Base-by-base conservation (phyloP, 1,140 invertebrate genomes). In the Drosophila carrolli region DNA sequence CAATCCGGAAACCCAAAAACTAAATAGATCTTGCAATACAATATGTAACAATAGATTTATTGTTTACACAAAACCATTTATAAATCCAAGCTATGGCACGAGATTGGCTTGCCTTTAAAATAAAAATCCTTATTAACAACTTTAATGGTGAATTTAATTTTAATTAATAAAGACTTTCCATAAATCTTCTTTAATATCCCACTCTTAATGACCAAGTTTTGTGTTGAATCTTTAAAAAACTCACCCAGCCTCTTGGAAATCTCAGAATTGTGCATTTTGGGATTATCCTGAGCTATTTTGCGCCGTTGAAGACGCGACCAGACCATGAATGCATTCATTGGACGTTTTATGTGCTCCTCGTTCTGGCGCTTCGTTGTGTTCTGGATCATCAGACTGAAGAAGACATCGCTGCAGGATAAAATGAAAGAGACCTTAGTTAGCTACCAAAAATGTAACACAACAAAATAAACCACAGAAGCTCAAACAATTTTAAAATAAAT, bases 221-320 rank as follows among this genome's bases (percentile, higher is more conserved):
- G 6, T 8, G 29, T 16, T 5, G 6, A 0, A 37, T 53, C 5
- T 29, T 7, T 2, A 2, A 14, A 6, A 6, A n/a, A 59, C 95
- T 95, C 74, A 97, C 96, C 98, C 41, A 99, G 94, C 92, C 98
- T 93, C 93, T 99, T 99, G 19, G 97, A 98, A 70, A 99, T 99
- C 93, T 99, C 98, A 0, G 97, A 98, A 92, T 99, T 99, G 93
- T 99, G 98, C 98, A 99, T 99, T 93, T 99, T 99, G 1, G 98
- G 98, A 93, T 99, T 99, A 82, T 99, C 98, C 92, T 98, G 97
- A 0, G 98, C 98, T 80, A 99, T 99, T 93, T 99, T 98, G 61
- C 97, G 94, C 53, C 97, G 93, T 85, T 98, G 97, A 43, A 97
- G 93, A 44, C 97, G 92, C 0, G 96, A 97, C 97, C 97, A 98